These are phyloP conservation scores for Dipodomys ordii DNA, from an alignment of 2,113 vertebrate genomes.

Conservation along the genomic window DNA sequence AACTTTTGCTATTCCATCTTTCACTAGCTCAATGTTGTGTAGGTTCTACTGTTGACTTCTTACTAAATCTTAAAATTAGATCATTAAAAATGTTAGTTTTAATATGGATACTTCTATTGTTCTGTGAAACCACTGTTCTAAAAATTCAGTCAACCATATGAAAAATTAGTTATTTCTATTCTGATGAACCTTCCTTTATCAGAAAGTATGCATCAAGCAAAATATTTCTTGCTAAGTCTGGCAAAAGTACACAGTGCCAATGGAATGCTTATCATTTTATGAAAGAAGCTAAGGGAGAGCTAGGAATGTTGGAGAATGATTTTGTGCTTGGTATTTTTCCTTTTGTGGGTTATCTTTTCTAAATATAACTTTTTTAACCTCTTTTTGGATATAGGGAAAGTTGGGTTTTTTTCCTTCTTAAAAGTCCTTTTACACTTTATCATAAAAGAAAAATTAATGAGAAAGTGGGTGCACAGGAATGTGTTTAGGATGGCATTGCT, in stretches of 20 bases:
- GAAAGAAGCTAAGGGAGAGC: constrained; percentile 41
- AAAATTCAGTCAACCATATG: constrained; percentile 28
- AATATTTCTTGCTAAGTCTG: constrained; percentile 54
- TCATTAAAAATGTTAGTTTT: constrained; percentile 56
- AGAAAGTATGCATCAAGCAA: constrained; percentile 61
- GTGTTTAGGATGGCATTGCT: not conserved
- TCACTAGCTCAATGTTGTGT: constrained; percentile 46
- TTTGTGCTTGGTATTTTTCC: constrained; percentile 47
- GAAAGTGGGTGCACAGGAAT: not conserved
- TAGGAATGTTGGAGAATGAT: not conserved
- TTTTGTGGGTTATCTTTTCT: constrained; percentile 49
- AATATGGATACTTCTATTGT: constrained; percentile 26
- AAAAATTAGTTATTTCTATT: constrained; percentile 58
- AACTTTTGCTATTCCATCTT: constrained; percentile 60
- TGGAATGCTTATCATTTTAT: constrained; percentile 31
- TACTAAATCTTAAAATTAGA: constrained; percentile 55
- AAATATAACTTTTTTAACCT: not conserved
- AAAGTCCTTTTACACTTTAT: constrained; percentile 26
- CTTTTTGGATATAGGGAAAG: not conserved
- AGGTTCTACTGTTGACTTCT: constrained; percentile 44
- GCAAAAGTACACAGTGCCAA: constrained; percentile 22
- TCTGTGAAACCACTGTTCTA: constrained; percentile 31
- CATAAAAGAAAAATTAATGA: constrained; percentile 24
- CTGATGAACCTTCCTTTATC: constrained; percentile 53
- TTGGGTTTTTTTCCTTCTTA: not conserved